Evolutionary conservation across 2,888 invertebrate species (phyloP).

Genomic region (Coenonympha glycerion): DNA sequence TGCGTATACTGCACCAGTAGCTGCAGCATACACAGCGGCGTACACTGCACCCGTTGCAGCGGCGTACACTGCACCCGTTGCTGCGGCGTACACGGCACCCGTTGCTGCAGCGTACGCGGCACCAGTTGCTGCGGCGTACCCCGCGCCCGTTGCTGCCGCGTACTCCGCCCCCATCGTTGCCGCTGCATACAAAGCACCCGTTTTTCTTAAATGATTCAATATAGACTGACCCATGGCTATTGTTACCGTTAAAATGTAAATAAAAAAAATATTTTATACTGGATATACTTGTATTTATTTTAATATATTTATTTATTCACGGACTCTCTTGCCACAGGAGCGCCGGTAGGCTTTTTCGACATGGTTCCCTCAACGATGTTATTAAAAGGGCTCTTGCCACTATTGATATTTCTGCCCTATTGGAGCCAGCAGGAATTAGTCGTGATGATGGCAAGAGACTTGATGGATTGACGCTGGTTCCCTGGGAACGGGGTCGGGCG

Average conservation of each 20-base stretch:
- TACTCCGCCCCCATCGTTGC: constrained; percentile 35
- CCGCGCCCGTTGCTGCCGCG: constrained; percentile 11
- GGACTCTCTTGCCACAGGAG: too few relatives aligned
- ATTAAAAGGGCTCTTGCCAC: too few relatives aligned
- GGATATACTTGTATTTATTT: neutral
- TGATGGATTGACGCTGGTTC: too few relatives aligned
- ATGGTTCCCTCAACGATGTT: too few relatives aligned
- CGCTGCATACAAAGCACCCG: constrained; percentile 33
- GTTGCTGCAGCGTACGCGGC: constrained; percentile 35
- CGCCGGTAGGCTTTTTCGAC: too few relatives aligned
- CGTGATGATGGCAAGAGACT: too few relatives aligned
- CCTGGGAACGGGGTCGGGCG: too few relatives aligned
- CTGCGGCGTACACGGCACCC: constrained; percentile 41
- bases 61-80: constrained; percentile 37
- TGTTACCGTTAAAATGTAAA: too few relatives aligned
- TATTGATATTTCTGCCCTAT: too few relatives aligned
- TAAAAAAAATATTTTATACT: neutral
- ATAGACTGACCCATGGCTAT: neutral
- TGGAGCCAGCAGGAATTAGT: too few relatives aligned
- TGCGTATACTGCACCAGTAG: constrained; percentile 33
- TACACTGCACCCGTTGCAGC: constrained; percentile 34
- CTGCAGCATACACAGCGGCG: constrained; percentile 40
- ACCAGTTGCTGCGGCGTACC: constrained; percentile 22
- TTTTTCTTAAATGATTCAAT: constrained; percentile 24
- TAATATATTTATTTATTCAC: too few relatives aligned